Evolutionary conservation across 2,113 vertebrate genomes (phyloP), one percentile per base, ranked within the genome.

Genomic region (Falco punctatus): DNA sequence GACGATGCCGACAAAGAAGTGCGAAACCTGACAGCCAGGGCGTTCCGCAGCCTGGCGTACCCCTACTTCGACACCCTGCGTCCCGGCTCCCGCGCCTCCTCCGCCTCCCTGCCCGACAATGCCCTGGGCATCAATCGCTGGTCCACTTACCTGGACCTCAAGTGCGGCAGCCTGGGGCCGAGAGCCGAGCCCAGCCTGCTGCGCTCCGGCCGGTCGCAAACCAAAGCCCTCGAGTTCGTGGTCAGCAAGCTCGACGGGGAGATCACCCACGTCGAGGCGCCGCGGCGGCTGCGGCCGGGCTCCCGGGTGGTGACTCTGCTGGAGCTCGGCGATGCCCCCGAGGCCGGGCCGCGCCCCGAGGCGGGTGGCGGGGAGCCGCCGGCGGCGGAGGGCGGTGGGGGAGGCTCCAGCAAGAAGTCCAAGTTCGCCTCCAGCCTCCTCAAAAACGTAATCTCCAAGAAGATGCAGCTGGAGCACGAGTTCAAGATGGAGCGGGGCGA

Each of bases 1-100:
- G 99, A 99, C 81, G 99, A 99, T 65, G 99, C 99, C 2, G 99
- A 99, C 97, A 99, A 99, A 86, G 99, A 99, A 96, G 99, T 99
- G 97, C 98, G 99, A 51, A 99, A 97, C 95, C 98, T 99, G 91
- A 99, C 99, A 6, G 98, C 99, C 95, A 97, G 98, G 51, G 97
- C 99, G 55, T 99, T 99, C 98, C 99, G 98, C 91, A 99, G 99
- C 97, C 97, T 99, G 38, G 99, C 99, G 3, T 98, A 99, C 72
- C 99, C 99, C 5, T 99, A 98, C 96, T 98, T 99, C 46, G 98
- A 99, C 89, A 98, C 99, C 46, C 97, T 99, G 59, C 98, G 97
- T 82, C 98, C 99, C 96, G 98, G 99, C 94, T 99, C 99, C 86
- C 98, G 99, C 11, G 99, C 99, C 87, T 99, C 99, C 75, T 99